Base-by-base conservation (phyloP, 2,888 invertebrate species). In the Antheraea assamensis region DNA sequence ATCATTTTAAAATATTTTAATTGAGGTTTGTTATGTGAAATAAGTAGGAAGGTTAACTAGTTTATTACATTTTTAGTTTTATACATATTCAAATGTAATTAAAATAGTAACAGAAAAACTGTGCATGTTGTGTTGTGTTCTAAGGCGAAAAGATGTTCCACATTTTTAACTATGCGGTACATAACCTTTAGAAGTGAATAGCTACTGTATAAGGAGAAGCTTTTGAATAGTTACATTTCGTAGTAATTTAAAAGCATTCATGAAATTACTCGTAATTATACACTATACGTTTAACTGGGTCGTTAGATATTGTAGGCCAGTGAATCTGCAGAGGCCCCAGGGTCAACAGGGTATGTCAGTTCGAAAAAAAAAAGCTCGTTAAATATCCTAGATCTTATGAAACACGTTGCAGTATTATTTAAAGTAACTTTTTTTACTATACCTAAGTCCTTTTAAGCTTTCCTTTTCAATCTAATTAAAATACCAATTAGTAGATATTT, bases 1-100 rank as follows among this genome's bases (percentile, higher is more conserved):
- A 21, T 31, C 21, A 35, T 21, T 10, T 35, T 35, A 21, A 68
- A 13, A 13, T 35, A 68, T 68, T 31, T 68, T 68, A 68, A 35
- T 68, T 68, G 68, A 31, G 19, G 35, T 35, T 68, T 68, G 35
- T 68, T 68, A 68, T 35, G 68, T 68, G 31, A 68, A 68, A 35
- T 68, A 68, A 68, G 21, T 68, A 68, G 68, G 68, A 68, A 68
- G 68, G 68, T 68, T 68, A 68, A 68, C 35, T 35, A 68, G 31
- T n/a, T n/a, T n/a, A n/a, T n/a, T n/a, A n/a, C n/a, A 68, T 35
- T 31, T 31, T 21, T 21, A 31, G 68, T 68, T 68, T 68, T 35
- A 68, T n/a, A 35, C 35, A 35, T 35, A 68, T 68, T 68, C 21
- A 68, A 68, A 68, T 68, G 35, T 68, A 68, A 68, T 68, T 35